These are phyloP conservation scores for Pimpla rufipes DNA, from an alignment of 2,888 invertebrate genomes.

Conservation along the genomic window DNA sequence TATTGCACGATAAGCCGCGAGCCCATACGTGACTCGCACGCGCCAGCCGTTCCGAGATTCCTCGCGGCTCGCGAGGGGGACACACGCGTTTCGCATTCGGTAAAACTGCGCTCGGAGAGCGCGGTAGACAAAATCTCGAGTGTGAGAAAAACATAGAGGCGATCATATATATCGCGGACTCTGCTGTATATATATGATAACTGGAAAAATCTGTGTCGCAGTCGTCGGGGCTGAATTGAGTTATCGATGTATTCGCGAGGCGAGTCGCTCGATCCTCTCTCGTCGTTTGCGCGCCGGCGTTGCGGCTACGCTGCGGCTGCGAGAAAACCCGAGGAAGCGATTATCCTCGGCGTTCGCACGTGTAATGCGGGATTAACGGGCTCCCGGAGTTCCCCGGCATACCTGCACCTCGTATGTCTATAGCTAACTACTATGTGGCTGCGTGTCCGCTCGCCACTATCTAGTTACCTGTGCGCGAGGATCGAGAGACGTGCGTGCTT, in stretches of 20 bases:
- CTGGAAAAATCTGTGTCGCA: slow-evolving; percentile 30
- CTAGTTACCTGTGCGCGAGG: slow-evolving; percentile 15
- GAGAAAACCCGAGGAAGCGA: slow-evolving; percentile 71
- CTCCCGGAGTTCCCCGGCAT: slow-evolving; percentile 46
- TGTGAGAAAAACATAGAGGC: slow-evolving; percentile 37
- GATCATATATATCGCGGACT: slow-evolving; percentile 20
- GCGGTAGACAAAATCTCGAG: background rate
- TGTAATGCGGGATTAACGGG: slow-evolving; percentile 72
- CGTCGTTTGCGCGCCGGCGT: slow-evolving; percentile 36
- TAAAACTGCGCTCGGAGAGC: background rate
- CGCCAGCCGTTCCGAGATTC: slow-evolving; percentile 47
- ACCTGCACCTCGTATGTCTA: slow-evolving; percentile 40
- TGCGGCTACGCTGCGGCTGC: slow-evolving; percentile 46
- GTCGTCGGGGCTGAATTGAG: slow-evolving; percentile 55
- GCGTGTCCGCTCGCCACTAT: slow-evolving; percentile 47
- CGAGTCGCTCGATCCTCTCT: slow-evolving; percentile 28
- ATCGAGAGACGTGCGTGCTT: slow-evolving; percentile 24
- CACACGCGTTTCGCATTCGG: slow-evolving; percentile 28
- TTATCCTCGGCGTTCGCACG: slow-evolving; percentile 69
- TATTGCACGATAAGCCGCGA: slow-evolving; percentile 62
- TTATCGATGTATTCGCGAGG: slow-evolving; percentile 66
- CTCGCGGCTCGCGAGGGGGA: slow-evolving; percentile 2
- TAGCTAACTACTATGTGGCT: slow-evolving; percentile 34
- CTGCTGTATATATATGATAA: background rate
- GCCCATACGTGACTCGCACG: slow-evolving; percentile 67